Percentiles rank a stretch among this genome's conserved stretches.
Conservation (phyloP, 2,797 vertebrate species). For the Zalophus californianus region DNA sequence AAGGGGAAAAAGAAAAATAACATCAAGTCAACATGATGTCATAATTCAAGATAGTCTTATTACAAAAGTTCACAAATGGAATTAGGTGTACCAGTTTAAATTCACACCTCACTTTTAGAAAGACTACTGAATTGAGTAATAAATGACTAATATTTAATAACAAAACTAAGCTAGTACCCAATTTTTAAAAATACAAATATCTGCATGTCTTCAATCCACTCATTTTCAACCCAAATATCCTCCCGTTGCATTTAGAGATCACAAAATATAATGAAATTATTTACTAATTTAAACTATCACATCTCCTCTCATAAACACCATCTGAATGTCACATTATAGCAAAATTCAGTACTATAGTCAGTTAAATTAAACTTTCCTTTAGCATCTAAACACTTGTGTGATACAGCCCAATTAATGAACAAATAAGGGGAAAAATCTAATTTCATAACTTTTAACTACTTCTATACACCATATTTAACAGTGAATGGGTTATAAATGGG, state of each 20-base stretch:
- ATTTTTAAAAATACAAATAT: not conserved
- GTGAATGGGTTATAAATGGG: not conserved
- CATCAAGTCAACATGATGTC: not conserved
- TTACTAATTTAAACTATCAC: conserved; percentile 15
- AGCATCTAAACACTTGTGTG: not conserved
- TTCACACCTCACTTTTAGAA: conserved; percentile 9
- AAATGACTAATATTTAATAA: not conserved
- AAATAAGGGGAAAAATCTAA: conserved; percentile 19
- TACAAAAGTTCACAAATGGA: not conserved
- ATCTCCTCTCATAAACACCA: not conserved
- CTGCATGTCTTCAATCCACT: not conserved
- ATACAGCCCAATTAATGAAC: not conserved
- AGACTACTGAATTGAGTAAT: not conserved
- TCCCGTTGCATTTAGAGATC: not conserved
- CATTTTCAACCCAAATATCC: conserved; percentile 36
- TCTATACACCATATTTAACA: not conserved
- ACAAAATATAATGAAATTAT: conserved; percentile 44
- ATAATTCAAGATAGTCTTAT: conserved; percentile 34
- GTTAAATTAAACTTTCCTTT: conserved; percentile 29
- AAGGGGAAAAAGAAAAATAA: not conserved
- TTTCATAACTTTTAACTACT: conserved; percentile 23
- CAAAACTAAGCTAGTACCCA: not conserved
- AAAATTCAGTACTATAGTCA: conserved; percentile 20
- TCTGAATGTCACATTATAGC: conserved; percentile 3
- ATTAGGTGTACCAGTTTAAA: conserved; percentile 4